These are phyloP conservation scores for Styela clava DNA, from an alignment of 23 tunicate species.

Conservation along the genomic window DNA sequence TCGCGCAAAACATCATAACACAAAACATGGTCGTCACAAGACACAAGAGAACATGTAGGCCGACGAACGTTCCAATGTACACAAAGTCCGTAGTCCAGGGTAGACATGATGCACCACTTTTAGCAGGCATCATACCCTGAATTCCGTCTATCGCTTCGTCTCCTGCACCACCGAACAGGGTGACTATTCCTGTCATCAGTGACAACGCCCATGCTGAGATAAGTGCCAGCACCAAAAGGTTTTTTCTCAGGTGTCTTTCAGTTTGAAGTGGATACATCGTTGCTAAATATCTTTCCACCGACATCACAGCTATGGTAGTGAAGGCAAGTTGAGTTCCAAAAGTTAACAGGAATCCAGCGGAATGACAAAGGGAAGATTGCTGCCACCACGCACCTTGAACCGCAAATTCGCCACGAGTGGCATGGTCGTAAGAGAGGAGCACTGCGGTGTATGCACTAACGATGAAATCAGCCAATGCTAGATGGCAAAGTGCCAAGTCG, in stretches of 20 bases:
- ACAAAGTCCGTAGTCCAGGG: slow-evolving; percentile 85
- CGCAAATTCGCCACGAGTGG: slow-evolving; percentile 46
- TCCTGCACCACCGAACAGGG: slow-evolving; percentile 54
- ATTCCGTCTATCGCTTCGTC: neutral
- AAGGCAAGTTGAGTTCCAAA: slow-evolving; percentile 72
- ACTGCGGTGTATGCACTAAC: slow-evolving; percentile 53
- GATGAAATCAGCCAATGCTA: slow-evolving; percentile 61
- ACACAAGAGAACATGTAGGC: slow-evolving; percentile 40
- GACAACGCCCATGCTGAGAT: slow-evolving; percentile 66
- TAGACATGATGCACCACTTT: slow-evolving; percentile 75
- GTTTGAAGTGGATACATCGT: slow-evolving; percentile 70
- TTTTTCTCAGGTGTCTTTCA: slow-evolving; percentile 55
- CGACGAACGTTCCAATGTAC: slow-evolving; percentile 48
- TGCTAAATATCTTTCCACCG: slow-evolving; percentile 79
- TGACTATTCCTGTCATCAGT: slow-evolving; percentile 58
- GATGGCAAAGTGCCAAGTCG: slow-evolving; percentile 59
- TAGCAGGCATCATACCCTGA: slow-evolving; percentile 36
- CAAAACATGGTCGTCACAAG: slow-evolving; percentile 39
- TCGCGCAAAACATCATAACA: slow-evolving; percentile 58
- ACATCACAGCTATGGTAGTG: slow-evolving; percentile 53
- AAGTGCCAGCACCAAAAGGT: slow-evolving; percentile 30
- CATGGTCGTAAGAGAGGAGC: slow-evolving; percentile 47
- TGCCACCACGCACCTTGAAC: slow-evolving; percentile 84
- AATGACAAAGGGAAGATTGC: slow-evolving; percentile 54
- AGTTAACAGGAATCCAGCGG: slow-evolving; percentile 69